Percentiles rank a stretch among this genome's conserved stretches.
These are phyloP conservation scores for Perizoma affinitatum DNA, from an alignment of 2,888 invertebrate genomes.

Conservation along the genomic window DNA sequence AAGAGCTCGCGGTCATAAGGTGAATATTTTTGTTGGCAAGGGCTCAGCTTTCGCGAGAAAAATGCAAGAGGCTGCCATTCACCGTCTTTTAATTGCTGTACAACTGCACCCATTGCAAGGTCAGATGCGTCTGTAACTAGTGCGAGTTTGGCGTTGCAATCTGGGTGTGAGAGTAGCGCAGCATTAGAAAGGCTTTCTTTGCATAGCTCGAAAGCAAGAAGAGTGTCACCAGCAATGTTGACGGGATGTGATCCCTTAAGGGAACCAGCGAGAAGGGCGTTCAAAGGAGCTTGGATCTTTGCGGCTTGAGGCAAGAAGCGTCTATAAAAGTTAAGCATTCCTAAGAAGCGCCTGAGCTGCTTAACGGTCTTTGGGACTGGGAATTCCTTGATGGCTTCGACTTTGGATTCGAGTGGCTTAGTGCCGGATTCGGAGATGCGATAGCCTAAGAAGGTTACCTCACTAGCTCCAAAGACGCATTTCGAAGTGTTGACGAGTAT, in stretches of 20 bases:
- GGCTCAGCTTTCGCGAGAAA: conserved; percentile 3
- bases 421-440: no score
- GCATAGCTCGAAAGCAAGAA: neutral
- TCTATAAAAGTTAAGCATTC: no score
- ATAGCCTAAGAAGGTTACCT: no score
- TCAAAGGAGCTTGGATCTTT: neutral
- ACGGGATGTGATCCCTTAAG: neutral
- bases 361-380: no score
- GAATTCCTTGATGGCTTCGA: no score
- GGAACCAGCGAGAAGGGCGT: neutral
- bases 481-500: no score
- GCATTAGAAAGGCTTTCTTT: conserved; percentile 25
- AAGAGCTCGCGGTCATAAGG: conserved; percentile 9
- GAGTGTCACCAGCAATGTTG: neutral
- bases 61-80: neutral
- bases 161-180: conserved; percentile 52
- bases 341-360: no score
- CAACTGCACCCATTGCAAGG: neutral
- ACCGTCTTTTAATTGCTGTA: neutral
- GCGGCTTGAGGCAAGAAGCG: no score
- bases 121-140: conserved; percentile 43
- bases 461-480: no score
- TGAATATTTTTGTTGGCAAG: conserved; percentile 6
- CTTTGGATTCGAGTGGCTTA: no score
- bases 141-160: conserved; percentile 42